Conservation (phyloP, 2,113 vertebrate genomes). For the Phyllostomus hastatus region DNA sequence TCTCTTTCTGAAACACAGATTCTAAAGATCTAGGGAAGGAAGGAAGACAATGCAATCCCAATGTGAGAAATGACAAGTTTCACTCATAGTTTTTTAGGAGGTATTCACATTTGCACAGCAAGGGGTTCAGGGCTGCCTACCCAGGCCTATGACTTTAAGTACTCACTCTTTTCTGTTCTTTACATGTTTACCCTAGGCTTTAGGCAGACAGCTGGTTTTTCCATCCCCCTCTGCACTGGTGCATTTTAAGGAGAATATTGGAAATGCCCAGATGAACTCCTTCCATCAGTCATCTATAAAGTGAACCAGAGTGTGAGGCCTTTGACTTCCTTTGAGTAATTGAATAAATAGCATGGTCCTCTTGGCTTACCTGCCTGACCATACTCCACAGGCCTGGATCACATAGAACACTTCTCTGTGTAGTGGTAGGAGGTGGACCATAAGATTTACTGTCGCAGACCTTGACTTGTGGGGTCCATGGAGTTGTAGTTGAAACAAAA, state of each 20-base stretch:
- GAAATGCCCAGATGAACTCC: neutral
- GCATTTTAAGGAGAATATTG: neutral
- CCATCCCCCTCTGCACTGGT: neutral
- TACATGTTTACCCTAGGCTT: neutral
- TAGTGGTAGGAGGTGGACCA: neutral
- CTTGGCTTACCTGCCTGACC: neutral
- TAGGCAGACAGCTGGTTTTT: neutral
- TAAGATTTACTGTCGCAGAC: neutral
- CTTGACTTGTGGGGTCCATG: too few relatives aligned
- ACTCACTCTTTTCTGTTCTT: neutral
- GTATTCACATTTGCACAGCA: neutral
- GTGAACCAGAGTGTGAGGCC: neutral
- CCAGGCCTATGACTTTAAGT: too few relatives aligned
- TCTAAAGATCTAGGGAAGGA: neutral
- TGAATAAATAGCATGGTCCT: neutral
- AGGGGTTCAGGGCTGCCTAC: too few relatives aligned
- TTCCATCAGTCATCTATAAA: neutral
- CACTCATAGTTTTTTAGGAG: neutral
- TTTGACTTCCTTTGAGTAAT: neutral
- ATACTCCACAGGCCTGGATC: neutral
- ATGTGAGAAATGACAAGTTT: neutral
- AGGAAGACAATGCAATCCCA: neutral
- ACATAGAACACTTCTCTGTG: neutral
- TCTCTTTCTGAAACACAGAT: neutral
- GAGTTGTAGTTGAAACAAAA: too few relatives aligned